Evolutionary conservation across 2,113 vertebrate species (phyloP).

Genomic region (Megaleporinus macrocephalus): DNA sequence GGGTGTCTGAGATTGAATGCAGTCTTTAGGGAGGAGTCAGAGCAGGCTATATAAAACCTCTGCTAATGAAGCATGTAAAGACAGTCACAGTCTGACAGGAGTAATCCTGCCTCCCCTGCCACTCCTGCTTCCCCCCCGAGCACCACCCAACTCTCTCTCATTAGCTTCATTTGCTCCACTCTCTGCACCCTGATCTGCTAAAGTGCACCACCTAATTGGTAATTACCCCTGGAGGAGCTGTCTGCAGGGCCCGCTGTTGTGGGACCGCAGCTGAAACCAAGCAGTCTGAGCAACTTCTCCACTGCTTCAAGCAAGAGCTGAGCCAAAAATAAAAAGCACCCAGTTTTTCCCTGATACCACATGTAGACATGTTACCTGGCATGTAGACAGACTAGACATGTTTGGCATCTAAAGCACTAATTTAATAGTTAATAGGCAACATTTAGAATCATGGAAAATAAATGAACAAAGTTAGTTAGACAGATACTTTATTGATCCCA

Average conservation of each 20-base stretch:
- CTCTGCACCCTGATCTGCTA: constrained; percentile 8
- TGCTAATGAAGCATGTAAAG: constrained; percentile 26
- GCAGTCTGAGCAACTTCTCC: constrained; percentile 4
- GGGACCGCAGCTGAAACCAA: constrained; percentile 6
- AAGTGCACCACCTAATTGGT: constrained; percentile 22
- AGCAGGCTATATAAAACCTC: not conserved
- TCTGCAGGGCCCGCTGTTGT: not conserved
- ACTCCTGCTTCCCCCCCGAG: not conserved
- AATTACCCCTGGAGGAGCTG: not conserved
- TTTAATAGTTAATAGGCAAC: too few relatives aligned
- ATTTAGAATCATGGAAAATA: too few relatives aligned
- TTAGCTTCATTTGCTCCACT: constrained; percentile 26
- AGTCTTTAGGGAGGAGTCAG: constrained; percentile 21
- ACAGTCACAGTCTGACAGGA: constrained; percentile 4
- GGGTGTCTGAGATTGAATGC: not conserved
- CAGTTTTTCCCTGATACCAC: not conserved
- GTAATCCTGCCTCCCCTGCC: constrained; percentile 7
- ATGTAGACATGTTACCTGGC: too few relatives aligned
- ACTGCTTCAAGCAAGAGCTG: not conserved
- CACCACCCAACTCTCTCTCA: not conserved
- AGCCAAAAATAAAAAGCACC: not conserved
- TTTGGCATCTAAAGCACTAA: not conserved
- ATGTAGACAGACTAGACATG: too few relatives aligned
- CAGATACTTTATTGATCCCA: too few relatives aligned
- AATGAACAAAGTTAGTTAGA: too few relatives aligned